Percentiles rank a stretch among this genome's conserved stretches.
These are phyloP conservation scores for Cotesia chilonis DNA, from an alignment of 1,140 invertebrate genomes.

Conservation along the genomic window DNA sequence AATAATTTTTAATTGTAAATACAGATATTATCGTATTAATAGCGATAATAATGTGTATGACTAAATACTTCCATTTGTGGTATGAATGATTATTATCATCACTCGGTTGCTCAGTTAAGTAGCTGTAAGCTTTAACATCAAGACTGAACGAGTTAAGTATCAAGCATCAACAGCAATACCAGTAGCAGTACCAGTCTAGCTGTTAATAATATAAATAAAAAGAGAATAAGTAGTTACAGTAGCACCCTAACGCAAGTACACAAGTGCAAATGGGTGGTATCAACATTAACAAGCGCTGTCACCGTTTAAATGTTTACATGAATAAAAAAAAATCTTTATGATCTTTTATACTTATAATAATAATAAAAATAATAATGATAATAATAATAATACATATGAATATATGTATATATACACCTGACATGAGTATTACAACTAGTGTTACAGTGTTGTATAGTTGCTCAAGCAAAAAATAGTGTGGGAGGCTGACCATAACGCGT, in stretches of 20 bases:
- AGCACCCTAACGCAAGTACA: background rate
- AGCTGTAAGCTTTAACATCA: background rate
- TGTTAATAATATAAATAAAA: too few relatives aligned
- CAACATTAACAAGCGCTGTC: slow-evolving; percentile 18
- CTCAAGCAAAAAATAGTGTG: slow-evolving; percentile 27
- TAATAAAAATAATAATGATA: too few relatives aligned
- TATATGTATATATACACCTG: slow-evolving; percentile 9
- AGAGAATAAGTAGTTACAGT: too few relatives aligned
- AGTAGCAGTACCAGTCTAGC: too few relatives aligned
- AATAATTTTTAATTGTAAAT: slow-evolving; percentile 1
- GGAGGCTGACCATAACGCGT: slow-evolving; percentile 22
- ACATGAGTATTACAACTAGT: slow-evolving; percentile 1
- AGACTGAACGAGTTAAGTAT: background rate
- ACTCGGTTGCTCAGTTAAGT: background rate
- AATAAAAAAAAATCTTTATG: slow-evolving; percentile 7
- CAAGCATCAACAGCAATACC: too few relatives aligned
- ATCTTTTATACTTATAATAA: too few relatives aligned
- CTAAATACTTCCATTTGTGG: slow-evolving; percentile 30
- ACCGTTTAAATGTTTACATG: slow-evolving; percentile 7
- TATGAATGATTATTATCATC: slow-evolving; percentile 21
- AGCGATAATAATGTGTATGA: slow-evolving; percentile 2
- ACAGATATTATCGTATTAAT: slow-evolving; percentile 19
- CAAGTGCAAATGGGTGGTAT: slow-evolving; percentile 18
- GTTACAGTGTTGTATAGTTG: slow-evolving; percentile 17
- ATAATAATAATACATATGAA: too few relatives aligned